Percentiles rank a stretch among this genome's conserved stretches.
Evolutionary conservation across 2,113 vertebrate genomes (phyloP).

Genomic region (Seriola rivoliana): DNA sequence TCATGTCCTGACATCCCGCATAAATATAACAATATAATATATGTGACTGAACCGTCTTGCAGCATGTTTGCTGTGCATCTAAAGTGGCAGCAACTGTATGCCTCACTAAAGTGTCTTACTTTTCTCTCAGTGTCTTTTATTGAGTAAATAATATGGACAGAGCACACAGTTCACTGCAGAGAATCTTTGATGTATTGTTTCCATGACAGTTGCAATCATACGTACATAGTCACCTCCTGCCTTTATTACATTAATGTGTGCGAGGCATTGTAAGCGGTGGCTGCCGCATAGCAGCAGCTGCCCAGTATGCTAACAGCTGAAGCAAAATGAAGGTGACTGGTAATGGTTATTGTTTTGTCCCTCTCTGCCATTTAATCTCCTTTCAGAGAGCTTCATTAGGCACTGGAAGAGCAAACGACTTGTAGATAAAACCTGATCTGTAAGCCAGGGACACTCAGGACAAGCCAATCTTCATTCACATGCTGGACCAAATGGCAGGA

Average conservation of each 20-base stretch:
- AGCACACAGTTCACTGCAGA: not conserved
- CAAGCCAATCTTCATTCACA: constrained; percentile 73
- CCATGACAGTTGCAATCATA: constrained; percentile 43
- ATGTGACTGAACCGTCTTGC: constrained; percentile 45
- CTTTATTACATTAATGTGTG: constrained; percentile 21
- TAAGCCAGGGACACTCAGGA: constrained; percentile 77
- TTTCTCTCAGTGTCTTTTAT: not conserved
- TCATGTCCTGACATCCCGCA: constrained; percentile 46
- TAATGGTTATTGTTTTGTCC: constrained; percentile 85
- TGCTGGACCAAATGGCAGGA: constrained; percentile 54
- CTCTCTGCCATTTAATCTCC: constrained; percentile 83
- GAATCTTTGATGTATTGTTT: constrained; percentile 34
- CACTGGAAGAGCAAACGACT: constrained; percentile 74
- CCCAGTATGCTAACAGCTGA: constrained; percentile 70
- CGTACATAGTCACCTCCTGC: constrained; percentile 18
- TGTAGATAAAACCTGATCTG: constrained; percentile 82
- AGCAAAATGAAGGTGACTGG: constrained; percentile 82
- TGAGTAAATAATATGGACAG: constrained; percentile 19
- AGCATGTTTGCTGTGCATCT: constrained; percentile 45
- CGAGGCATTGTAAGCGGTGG: constrained; percentile 8
- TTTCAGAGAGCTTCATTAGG: constrained; percentile 83
- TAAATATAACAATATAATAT: constrained; percentile 52
- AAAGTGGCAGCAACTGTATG: constrained; percentile 26
- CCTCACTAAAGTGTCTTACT: constrained; percentile 9
- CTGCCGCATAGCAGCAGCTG: constrained; percentile 57